Base-by-base conservation (phyloP, 1,140 invertebrate genomes). In the Drosophila micromelanica region DNA sequence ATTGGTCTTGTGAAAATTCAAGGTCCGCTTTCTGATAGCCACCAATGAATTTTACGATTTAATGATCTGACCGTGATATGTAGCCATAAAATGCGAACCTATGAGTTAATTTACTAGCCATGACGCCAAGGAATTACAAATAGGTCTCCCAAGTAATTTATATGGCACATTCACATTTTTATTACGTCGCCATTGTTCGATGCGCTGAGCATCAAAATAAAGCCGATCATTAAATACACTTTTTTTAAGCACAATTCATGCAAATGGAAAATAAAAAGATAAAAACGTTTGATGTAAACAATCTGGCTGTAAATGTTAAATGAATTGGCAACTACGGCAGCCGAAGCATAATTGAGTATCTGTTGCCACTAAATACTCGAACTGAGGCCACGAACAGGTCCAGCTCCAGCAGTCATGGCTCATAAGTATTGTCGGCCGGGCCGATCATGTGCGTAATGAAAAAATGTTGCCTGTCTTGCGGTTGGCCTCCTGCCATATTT, bases 401-500 rank as follows among this genome's bases (percentile, higher is more conserved):
- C 37, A 23, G 12, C 17, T 7, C 13, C 13, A 11, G 5, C 40
- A 17, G 15, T 13, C 42, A 40, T n/a, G 32, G 20, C 32, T 57
- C 62, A 73, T 54, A 42, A 42, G 52, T 27, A 68, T 54, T 65
- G 52, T 64, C 40, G 51, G 35, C 11, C 54, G 11, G 40, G 48
- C 48, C 48, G 48, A 57, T 30, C 69, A 65, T 32, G 70, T 73
- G 71, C 63, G 71, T 72, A 67, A 59, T 67, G 62, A 52, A 59
- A 46, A 72, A 59, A 67, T 59, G 62, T 57, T 59, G 62, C 2
- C 70, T 38, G 46, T 42, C 60, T 84, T 76, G 68, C 64, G 69
- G 78, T 79, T 80, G 69, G 73, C 69, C 55, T 42, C 63, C 64
- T 57, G 76, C 76, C 76, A 78, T 78, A 76, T 78, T 74, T 69